Evolutionary conservation across 2,888 invertebrate genomes (phyloP).

Genomic region (Xestia rhomboidea): DNA sequence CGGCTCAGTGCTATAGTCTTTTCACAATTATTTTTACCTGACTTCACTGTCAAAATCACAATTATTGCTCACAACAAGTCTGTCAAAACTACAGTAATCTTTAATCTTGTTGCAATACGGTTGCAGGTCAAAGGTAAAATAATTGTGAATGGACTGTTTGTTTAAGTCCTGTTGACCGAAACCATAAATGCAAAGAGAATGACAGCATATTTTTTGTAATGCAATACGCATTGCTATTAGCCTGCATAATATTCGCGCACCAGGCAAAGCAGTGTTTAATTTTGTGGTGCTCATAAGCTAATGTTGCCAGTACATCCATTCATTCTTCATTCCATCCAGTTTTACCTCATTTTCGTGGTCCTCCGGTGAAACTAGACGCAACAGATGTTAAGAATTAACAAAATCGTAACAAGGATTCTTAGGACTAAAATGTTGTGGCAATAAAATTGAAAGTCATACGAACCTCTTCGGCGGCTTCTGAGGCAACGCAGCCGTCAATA

Average conservation of each 20-base stretch:
- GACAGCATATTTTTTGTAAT: neutral
- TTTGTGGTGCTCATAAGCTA: conserved; percentile 23
- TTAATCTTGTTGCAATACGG: neutral
- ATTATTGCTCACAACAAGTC: no score
- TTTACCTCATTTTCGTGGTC: conserved; percentile 31
- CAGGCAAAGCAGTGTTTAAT: conserved; percentile 7
- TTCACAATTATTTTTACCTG: neutral
- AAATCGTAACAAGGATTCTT: neutral
- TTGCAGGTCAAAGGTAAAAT: neutral
- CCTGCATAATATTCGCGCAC: neutral
- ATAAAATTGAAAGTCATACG: neutral
- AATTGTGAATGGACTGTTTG: neutral
- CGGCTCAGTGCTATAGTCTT: neutral
- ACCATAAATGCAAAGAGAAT: neutral
- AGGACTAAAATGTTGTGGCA: neutral
- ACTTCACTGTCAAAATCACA: neutral
- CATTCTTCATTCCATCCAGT: no score
- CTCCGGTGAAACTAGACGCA: conserved; percentile 44
- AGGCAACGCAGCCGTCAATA: conserved; percentile 77
- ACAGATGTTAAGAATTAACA: conserved; percentile 30
- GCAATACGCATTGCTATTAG: neutral
- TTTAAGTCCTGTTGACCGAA: neutral
- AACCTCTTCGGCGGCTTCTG: conserved; percentile 87
- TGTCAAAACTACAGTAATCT: neutral
- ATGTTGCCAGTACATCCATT: neutral